Base-by-base conservation (phyloP, 2,797 vertebrate genomes). In the Nasua narica region DNA sequence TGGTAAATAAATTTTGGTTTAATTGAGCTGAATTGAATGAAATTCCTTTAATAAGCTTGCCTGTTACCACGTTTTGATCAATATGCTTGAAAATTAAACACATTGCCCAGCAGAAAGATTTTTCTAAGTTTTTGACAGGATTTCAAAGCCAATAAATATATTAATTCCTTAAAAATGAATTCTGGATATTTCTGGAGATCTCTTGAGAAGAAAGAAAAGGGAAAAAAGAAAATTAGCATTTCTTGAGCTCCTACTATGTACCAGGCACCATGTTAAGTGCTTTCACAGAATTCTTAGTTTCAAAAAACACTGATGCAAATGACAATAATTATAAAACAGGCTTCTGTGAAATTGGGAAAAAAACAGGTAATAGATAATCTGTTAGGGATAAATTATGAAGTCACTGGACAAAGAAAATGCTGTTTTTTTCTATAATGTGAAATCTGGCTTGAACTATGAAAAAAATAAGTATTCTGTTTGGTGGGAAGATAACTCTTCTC, bases 221-320 rank as follows among this genome's bases (percentile, higher is more conserved):
- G 6, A 52, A 92, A 58, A 46, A 16, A n/a, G 27, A 87, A 91
- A 79, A 65, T 15, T 32, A 58, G 19, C 15, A 67, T 67, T 72
- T 70, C 5, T 32, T 84, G 46, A 56, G 32, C 7, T 90, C 46
- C 74, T 62, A 23, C 27, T 9, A 58, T 40, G 37, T 18, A 56
- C 40, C 54, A 86, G 48, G 54, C 46, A 37, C 46, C 16, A 13
- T 65, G 52, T 18, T 77, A 52, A 84, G 54, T 52, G 65, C 65
- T 87, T 94, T 58, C 37, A 62, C n/a, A 81, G 81, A 95, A 95
- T 91, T 56, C 19, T 70, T 27, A 48, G 46, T 35, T 96, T 92
- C 72, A 69, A 77, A 95, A 94, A 84, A 46, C 54, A 82, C 52
- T 74, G 40, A 90, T 37, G 18, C 52, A 95, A 92, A 85, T n/a